Conservation (phyloP, 2,888 invertebrate species). For the Vannuccia rotundouncinata region DNA sequence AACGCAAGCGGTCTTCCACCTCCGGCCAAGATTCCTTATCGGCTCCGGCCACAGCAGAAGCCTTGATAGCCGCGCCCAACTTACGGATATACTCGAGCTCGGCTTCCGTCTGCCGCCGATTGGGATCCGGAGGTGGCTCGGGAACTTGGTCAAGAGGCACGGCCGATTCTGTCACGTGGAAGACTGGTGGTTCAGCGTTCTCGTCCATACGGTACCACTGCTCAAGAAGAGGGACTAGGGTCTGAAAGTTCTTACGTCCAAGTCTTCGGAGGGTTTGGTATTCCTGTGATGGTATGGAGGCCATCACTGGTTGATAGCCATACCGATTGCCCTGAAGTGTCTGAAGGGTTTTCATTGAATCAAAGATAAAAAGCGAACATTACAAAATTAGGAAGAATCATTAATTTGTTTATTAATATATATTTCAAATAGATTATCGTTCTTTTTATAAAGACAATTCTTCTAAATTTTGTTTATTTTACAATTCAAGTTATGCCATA, state of each 20-base stretch:
- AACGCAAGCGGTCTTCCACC: neutral
- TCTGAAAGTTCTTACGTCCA: neutral
- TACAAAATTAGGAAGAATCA: too few species aligned
- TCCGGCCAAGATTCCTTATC: neutral
- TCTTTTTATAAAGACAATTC: too few species aligned
- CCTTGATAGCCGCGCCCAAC: neutral
- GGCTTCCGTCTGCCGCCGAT: neutral
- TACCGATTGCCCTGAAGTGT: neutral
- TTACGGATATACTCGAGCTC: neutral
- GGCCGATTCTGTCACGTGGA: neutral
- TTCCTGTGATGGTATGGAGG: neutral
- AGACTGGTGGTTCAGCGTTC: neutral
- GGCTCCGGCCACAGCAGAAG: neutral
- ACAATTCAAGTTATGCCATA: too few species aligned
- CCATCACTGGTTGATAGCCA: neutral
- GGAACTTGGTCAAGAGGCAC: neutral
- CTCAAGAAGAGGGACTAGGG: neutral
- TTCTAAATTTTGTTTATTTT: too few species aligned
- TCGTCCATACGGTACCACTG: neutral
- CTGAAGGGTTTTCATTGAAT: too few species aligned
- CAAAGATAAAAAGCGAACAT: too few species aligned
- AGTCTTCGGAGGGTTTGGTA: neutral
- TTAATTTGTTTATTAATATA: too few species aligned
- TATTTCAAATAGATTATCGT: too few species aligned
- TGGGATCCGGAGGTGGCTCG: neutral